phyloP scores from a whole-genome alignment of 2,113 vertebrate genomes.

The Heptranchias perlo region DNA sequence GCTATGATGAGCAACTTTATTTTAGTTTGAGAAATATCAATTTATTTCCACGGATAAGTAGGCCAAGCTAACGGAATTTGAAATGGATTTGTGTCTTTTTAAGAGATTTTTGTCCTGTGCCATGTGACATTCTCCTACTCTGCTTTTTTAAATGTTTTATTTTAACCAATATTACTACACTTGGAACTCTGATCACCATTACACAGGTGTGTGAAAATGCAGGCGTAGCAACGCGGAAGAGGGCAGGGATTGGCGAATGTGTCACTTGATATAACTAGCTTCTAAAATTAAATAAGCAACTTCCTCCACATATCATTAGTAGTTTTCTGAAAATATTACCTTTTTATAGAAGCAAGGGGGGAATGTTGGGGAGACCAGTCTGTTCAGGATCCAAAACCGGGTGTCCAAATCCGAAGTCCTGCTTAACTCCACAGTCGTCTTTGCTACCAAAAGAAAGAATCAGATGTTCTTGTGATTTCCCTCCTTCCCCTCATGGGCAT shows the following conservation, averaged over 20 bases:
- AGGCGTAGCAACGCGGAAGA: background rate
- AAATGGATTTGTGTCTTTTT: background rate
- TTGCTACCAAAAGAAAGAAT: background rate
- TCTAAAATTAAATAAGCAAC: background rate
- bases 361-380: background rate
- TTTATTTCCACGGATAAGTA: background rate
- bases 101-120: background rate
- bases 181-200: background rate
- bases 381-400: background rate
- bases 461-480: background rate
- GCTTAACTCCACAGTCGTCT: background rate
- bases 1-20: background rate
- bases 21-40: background rate
- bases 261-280: background rate
- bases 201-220: background rate
- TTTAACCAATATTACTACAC: background rate
- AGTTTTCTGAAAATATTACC: background rate
- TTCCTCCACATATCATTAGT: background rate
- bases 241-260: background rate
- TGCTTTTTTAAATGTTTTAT: background rate
- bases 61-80: background rate
- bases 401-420: background rate
- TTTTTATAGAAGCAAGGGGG: background rate
- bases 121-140: background rate
- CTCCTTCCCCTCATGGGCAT: background rate